Evolutionary conservation across 2,797 vertebrate genomes (phyloP).

Genomic region (Falco berigora): DNA sequence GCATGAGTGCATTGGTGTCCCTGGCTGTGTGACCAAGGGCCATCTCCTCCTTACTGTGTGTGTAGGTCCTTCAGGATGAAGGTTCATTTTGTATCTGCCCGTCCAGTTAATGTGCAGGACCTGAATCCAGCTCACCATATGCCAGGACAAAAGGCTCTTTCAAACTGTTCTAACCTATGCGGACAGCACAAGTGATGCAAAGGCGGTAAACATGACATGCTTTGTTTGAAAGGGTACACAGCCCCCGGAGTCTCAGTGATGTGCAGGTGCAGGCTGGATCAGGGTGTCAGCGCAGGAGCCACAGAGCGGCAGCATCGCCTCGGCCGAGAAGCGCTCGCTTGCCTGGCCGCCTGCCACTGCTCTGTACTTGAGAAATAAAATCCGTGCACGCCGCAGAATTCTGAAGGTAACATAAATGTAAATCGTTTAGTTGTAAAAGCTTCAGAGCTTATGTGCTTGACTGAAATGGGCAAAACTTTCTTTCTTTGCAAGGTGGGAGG

Average conservation of each 20-base stretch:
- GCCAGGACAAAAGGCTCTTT: not conserved
- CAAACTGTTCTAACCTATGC: fast-evolving
- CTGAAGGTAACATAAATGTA: fast-evolving
- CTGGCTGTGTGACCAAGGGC: fast-evolving
- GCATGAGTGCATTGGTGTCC: fast-evolving
- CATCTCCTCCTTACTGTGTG: fast-evolving
- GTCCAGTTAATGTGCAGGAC: fast-evolving
- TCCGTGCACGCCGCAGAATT: fast-evolving
- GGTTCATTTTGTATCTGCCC: fast-evolving
- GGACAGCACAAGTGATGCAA: fast-evolving
- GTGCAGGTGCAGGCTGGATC: not conserved
- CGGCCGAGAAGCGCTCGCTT: fast-evolving
- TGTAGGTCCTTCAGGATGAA: fast-evolving
- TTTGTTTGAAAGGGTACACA: fast-evolving
- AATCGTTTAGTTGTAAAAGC: too few relatives aligned
- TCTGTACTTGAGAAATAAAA: not conserved
- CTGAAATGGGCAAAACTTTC: not conserved
- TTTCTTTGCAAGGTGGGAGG: fast-evolving
- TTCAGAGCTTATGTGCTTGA: not conserved
- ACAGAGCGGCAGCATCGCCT: not conserved
- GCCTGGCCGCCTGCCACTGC: fast-evolving
- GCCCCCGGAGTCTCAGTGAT: fast-evolving
- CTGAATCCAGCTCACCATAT: fast-evolving
- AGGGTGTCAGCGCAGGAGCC: not conserved
- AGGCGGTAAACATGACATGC: fast-evolving